These are phyloP conservation scores for Trinorchestia longiramus DNA, from an alignment of 1,140 invertebrate species.

Conservation along the genomic window DNA sequence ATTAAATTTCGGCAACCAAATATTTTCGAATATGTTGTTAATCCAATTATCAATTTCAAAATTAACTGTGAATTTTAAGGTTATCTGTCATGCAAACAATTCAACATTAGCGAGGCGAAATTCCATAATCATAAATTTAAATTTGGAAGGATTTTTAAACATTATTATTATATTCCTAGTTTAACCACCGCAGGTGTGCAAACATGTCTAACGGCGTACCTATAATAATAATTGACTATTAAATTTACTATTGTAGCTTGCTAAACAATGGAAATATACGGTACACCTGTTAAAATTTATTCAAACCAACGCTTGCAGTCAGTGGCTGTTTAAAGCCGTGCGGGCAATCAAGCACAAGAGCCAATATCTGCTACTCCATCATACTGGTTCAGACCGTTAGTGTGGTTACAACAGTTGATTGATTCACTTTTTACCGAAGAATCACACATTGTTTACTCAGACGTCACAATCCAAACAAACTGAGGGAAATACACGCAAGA, in stretches of 20 bases:
- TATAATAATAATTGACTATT: neutral
- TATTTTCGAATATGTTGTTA: too few species aligned
- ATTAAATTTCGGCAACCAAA: too few species aligned
- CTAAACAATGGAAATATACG: neutral
- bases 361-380: neutral
- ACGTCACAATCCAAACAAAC: neutral
- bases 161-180: too few species aligned
- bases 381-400: neutral
- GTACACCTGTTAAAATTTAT: neutral
- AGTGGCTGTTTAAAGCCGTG: neutral
- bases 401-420: neutral
- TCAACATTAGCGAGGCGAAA: too few species aligned
- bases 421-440: neutral
- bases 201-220: too few species aligned
- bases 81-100: too few species aligned
- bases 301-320: neutral
- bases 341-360: too few species aligned
- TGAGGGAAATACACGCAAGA: neutral
- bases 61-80: too few species aligned
- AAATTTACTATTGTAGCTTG: neutral
- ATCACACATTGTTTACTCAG: neutral
- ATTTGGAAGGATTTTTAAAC: too few species aligned
- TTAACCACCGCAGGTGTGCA: too few species aligned
- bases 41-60: too few species aligned
- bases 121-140: too few species aligned